These are phyloP conservation scores for Gastrophryne carolinensis DNA, from an alignment of 2,797 vertebrate species.

Conservation along the genomic window DNA sequence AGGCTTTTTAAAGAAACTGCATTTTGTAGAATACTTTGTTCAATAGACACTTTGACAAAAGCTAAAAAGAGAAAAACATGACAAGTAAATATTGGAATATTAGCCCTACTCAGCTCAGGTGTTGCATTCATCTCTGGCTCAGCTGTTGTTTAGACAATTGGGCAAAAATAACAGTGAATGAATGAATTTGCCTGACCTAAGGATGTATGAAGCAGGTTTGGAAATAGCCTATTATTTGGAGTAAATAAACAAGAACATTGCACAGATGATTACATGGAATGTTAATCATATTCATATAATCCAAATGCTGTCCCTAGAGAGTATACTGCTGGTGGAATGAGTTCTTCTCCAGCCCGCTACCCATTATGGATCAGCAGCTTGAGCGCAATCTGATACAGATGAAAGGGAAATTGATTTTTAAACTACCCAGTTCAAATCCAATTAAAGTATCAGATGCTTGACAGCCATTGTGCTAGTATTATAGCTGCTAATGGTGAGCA, in stretches of 20 bases:
- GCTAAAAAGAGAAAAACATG: no score
- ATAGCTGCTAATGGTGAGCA: no score
- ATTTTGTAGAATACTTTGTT: no score
- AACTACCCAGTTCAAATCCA: not conserved
- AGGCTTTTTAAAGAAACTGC: no score
- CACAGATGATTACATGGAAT: not conserved
- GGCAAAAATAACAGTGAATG: not conserved
- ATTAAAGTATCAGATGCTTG: not conserved
- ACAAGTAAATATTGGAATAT: no score
- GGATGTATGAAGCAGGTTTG: slow-evolving; percentile 34
- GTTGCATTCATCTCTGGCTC: not conserved
- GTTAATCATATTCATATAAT: not conserved
- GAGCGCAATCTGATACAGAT: not conserved
- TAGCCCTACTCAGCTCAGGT: not conserved
- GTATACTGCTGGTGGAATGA: not conserved
- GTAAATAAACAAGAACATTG: slow-evolving; percentile 7
- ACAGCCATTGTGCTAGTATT: not conserved
- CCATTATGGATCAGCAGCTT: not conserved
- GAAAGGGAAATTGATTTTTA: not conserved
- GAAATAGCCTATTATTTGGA: slow-evolving; percentile 33
- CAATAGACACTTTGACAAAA: no score
- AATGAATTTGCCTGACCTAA: slow-evolving; percentile 11
- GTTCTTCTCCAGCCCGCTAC: not conserved
- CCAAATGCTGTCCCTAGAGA: not conserved
- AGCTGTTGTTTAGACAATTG: slow-evolving; percentile 17